phyloP scores from a whole-genome alignment of 2,797 vertebrate species.

The Cercopithecus petaurista region DNA sequence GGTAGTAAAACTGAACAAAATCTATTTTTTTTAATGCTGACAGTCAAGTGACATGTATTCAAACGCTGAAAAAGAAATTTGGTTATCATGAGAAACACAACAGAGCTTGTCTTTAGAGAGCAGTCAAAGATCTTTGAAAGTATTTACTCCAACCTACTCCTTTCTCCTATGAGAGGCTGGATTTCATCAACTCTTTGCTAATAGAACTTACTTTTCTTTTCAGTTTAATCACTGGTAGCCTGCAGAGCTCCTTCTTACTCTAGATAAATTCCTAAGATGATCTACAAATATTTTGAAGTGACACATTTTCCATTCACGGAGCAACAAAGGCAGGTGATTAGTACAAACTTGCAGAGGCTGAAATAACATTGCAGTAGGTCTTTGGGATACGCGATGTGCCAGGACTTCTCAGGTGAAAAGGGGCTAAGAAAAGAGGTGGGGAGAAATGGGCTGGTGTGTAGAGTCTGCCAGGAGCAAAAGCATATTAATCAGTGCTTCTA shows the following conservation, averaged over 20 bases:
- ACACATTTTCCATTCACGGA: not conserved
- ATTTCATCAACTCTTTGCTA: not conserved
- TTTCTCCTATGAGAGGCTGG: not conserved
- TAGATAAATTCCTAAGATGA: slow-evolving; percentile 17
- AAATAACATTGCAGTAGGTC: not conserved
- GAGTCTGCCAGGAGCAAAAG: not conserved
- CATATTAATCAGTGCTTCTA: not conserved
- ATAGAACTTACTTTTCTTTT: not conserved
- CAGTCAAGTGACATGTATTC: not conserved
- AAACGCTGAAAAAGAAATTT: not conserved
- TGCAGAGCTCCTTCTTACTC: not conserved
- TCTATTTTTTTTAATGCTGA: not conserved
- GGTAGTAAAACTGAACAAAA: not conserved
- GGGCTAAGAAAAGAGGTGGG: not conserved
- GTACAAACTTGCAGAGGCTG: not conserved
- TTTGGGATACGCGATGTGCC: not conserved
- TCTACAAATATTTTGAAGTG: not conserved
- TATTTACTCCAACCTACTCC: not conserved
- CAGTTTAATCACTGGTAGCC: not conserved
- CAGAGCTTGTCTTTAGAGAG: not conserved
- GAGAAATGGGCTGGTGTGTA: not conserved
- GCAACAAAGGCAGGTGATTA: not conserved
- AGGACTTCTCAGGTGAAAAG: not conserved
- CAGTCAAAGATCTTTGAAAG: not conserved
- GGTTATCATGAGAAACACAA: not conserved